A percentile compares a stretch with the other conserved stretches of the same genome.
These are phyloP conservation scores for Acanthurus lineatus DNA, from an alignment of 2,797 vertebrate species.

Conservation along the genomic window DNA sequence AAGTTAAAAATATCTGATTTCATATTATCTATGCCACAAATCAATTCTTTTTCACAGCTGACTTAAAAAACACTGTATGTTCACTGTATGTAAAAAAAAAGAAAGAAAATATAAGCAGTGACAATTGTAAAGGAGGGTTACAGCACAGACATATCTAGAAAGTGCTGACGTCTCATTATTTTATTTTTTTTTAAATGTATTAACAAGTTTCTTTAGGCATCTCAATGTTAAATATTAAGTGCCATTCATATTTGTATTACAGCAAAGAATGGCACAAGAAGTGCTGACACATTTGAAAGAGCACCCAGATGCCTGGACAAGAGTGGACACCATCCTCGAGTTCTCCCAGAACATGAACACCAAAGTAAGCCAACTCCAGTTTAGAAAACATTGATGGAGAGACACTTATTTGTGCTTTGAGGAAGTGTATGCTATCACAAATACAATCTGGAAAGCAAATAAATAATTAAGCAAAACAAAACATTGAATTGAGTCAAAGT, in stretches of 20 bases:
- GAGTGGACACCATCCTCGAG: constrained; percentile 99
- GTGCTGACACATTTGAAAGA: constrained; percentile 99
- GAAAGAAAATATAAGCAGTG: too few species aligned
- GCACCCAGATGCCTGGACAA: constrained; percentile 98
- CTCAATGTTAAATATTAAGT: constrained; percentile 19
- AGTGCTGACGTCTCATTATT: too few species aligned
- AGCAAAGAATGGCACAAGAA: constrained; percentile 99
- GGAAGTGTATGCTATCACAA: constrained; percentile 81
- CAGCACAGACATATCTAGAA: background rate
- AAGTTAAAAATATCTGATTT: background rate
- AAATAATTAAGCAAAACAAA: background rate
- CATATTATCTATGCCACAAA: background rate
- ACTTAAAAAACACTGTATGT: background rate
- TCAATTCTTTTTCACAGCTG: background rate
- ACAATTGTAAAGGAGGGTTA: too few species aligned
- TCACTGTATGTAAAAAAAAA: too few species aligned
- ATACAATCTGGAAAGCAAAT: background rate
- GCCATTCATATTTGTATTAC: constrained; percentile 52
- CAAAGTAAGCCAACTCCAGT: constrained; percentile 91
- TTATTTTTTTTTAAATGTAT: background rate
- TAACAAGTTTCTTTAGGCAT: background rate
- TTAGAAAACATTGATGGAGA: constrained; percentile 68
- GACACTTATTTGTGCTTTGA: constrained; percentile 89
- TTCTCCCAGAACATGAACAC: constrained; percentile 99
- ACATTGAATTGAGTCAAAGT: background rate